Conservation (phyloP, 2,113 vertebrate genomes). For the Trinectes maculatus region DNA sequence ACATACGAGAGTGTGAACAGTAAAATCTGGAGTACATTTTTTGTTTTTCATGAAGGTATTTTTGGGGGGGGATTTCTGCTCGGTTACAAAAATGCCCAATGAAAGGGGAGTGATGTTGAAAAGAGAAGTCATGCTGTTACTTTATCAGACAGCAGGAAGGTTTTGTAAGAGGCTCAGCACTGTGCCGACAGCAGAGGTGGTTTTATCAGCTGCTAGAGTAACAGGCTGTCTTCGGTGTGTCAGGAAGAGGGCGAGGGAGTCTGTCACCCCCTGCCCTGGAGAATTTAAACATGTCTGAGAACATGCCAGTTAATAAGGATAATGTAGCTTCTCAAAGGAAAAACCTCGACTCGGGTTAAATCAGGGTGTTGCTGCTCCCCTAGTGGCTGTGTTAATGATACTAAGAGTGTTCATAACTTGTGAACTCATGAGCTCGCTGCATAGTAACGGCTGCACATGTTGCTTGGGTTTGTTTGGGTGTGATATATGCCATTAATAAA, state of each 20-base stretch:
- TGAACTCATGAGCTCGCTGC: conserved; percentile 70
- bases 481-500: conserved; percentile 1
- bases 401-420: conserved; percentile 24
- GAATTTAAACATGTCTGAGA: conserved; percentile 74
- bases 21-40: neutral
- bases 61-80: neutral
- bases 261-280: conserved; percentile 63
- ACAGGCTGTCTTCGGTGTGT: conserved; percentile 68
- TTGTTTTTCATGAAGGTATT: neutral
- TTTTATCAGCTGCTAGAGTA: conserved; percentile 72
- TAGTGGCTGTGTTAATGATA: conserved; percentile 33
- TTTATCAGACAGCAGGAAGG: conserved; percentile 53
- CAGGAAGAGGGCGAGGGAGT: conserved; percentile 62
- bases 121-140: conserved; percentile 33
- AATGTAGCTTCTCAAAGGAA: conserved; percentile 49
- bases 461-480: neutral
- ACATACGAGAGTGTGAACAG: neutral
- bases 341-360: conserved; percentile 45
- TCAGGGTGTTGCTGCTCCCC: conserved; percentile 39
- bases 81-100: conserved; percentile 16
- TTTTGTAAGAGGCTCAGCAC: conserved; percentile 59
- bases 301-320: conserved; percentile 57
- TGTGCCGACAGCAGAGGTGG: conserved; percentile 38
- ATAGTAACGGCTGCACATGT: conserved; percentile 37
- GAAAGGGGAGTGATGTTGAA: conserved; percentile 35